Evolutionary conservation across 2,888 invertebrate species (phyloP).

Genomic region (Drosophila formosana): DNA sequence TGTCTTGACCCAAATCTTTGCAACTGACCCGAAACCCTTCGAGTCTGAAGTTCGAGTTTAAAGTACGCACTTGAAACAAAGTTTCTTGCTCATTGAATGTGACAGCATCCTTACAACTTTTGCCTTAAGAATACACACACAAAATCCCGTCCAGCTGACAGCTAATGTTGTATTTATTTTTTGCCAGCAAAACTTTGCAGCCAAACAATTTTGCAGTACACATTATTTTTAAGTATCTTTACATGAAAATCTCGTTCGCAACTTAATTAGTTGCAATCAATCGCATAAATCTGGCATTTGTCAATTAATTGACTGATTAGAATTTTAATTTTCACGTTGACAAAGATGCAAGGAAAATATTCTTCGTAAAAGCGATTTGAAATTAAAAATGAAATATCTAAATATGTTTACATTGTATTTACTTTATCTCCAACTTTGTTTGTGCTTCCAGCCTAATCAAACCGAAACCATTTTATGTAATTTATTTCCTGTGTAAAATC

Average conservation of each 20-base stretch:
- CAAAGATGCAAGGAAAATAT: too few species aligned
- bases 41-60: constrained; percentile 5
- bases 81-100: constrained; percentile 5
- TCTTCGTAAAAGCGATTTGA: not conserved
- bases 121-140: not conserved
- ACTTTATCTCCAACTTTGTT: not conserved
- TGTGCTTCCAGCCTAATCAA: constrained; percentile 8
- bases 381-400: not conserved
- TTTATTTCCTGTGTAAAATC: not conserved
- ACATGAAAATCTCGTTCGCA: too few species aligned
- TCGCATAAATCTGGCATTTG: not conserved
- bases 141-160: not conserved
- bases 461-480: not conserved
- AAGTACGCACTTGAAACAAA: constrained; percentile 21
- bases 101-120: constrained; percentile 14
- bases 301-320: not conserved
- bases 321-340: too few species aligned
- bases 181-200: not conserved
- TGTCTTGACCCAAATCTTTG: constrained; percentile 17
- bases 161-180: not conserved
- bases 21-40: constrained; percentile 1
- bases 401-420: not conserved
- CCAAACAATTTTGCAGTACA: not conserved
- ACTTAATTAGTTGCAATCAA: not conserved
- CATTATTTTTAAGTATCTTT: too few species aligned